These are phyloP conservation scores for Pectinophora gossypiella DNA, from an alignment of 1,140 invertebrate genomes.

Conservation along the genomic window DNA sequence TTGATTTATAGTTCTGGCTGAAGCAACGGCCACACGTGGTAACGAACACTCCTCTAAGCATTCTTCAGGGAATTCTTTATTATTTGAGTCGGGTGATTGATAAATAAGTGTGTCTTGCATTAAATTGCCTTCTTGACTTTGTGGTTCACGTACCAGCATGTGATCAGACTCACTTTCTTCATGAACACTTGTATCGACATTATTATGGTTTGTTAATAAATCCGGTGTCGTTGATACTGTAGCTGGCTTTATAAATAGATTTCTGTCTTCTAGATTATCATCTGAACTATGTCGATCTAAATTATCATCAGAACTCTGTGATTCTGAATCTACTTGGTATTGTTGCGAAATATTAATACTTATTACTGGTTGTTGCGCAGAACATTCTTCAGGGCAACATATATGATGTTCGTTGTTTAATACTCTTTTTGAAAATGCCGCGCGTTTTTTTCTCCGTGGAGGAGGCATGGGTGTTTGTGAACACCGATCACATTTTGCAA, in stretches of 20 bases:
- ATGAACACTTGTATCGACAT: slow-evolving; percentile 12
- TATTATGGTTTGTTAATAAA: slow-evolving; percentile 46
- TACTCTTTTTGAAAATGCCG: slow-evolving; percentile 45
- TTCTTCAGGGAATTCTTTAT: slow-evolving; percentile 45
- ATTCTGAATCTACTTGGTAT: slow-evolving; percentile 54
- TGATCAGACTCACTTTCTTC: slow-evolving; percentile 4
- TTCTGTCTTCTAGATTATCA: slow-evolving; percentile 28
- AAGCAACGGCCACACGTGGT: slow-evolving; percentile 35
- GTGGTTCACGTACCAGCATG: too few relatives aligned
- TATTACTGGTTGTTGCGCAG: slow-evolving; percentile 53
- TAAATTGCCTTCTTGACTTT: too few relatives aligned
- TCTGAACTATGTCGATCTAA: slow-evolving; percentile 22
- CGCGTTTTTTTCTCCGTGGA: slow-evolving; percentile 39
- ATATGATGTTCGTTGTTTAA: slow-evolving; percentile 33
- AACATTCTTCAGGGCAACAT: slow-evolving; percentile 25
- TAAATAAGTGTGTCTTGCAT: background rate
- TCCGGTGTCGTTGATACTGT: slow-evolving; percentile 41
- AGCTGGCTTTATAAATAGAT: slow-evolving; percentile 40
- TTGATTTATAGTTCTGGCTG: slow-evolving; percentile 17
- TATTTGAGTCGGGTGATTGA: slow-evolving; percentile 1
- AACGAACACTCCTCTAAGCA: slow-evolving; percentile 30
- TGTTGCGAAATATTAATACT: slow-evolving; percentile 76
- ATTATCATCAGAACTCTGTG: slow-evolving; percentile 63
- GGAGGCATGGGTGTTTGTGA: slow-evolving; percentile 48
- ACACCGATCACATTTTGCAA: slow-evolving; percentile 28